phyloP scores from a whole-genome alignment of 2,888 invertebrate genomes.

The Epinotia brunnichana region DNA sequence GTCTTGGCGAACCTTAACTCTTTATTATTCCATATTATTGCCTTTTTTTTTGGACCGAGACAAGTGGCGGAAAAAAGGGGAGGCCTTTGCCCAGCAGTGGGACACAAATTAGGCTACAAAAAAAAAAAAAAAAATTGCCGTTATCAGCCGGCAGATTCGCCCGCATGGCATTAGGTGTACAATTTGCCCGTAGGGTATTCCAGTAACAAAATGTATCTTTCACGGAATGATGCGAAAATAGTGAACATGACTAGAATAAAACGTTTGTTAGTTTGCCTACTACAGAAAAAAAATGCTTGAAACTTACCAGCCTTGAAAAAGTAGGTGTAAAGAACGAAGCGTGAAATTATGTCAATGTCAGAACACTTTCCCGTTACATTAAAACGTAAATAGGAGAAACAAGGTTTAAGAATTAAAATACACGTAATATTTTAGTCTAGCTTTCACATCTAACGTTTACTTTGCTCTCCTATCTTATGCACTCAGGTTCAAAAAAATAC shows the following conservation, averaged over 20 bases:
- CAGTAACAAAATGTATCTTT: background rate
- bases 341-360: background rate
- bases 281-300: too few species aligned
- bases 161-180: background rate
- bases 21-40: background rate
- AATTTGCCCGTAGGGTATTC: background rate
- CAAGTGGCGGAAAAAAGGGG: too few species aligned
- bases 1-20: too few species aligned
- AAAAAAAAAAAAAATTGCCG: too few species aligned
- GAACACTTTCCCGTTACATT: background rate
- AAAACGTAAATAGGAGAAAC: background rate
- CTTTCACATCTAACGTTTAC: conserved; percentile 27
- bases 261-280: too few species aligned
- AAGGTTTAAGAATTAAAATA: conserved; percentile 3
- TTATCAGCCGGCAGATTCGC: background rate
- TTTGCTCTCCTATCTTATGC: conserved; percentile 26
- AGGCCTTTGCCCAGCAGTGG: too few species aligned
- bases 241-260: background rate
- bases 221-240: background rate
- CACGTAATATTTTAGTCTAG: conserved; percentile 15
- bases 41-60: too few species aligned
- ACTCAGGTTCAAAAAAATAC: background rate
- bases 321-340: background rate
- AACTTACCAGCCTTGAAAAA: background rate
- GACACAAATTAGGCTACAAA: too few species aligned